These are phyloP conservation scores for Gonioctena quinquepunctata DNA, from an alignment of 1,140 invertebrate genomes.

Conservation along the genomic window DNA sequence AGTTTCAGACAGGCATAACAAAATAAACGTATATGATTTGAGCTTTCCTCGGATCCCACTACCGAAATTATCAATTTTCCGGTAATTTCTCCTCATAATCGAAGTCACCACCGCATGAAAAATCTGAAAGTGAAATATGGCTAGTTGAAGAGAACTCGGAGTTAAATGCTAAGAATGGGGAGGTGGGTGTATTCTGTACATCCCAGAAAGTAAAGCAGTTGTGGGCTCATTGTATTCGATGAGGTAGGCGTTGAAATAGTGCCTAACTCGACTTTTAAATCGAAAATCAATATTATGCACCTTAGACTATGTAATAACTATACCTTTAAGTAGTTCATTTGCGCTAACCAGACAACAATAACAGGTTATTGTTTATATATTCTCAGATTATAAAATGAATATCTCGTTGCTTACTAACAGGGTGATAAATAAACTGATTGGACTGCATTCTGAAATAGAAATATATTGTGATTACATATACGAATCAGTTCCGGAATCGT, in stretches of 20 bases:
- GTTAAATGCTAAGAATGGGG: neutral
- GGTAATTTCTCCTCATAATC: neutral
- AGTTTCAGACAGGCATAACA: too few species aligned
- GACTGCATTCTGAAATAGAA: too few species aligned
- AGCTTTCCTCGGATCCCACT: too few species aligned
- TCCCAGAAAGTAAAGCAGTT: slow-evolving; percentile 1
- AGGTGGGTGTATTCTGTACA: neutral
- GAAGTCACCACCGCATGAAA: neutral
- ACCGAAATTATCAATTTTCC: neutral
- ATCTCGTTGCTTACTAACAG: neutral
- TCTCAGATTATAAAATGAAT: neutral
- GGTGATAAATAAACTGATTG: too few species aligned
- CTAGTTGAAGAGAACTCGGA: neutral
- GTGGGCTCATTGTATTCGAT: neutral
- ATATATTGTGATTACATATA: too few species aligned
- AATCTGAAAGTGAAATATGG: neutral
- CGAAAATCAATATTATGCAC: slow-evolving; percentile 10
- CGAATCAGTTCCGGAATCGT: too few species aligned
- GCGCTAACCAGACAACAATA: neutral
- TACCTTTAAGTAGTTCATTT: neutral
- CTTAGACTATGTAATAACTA: neutral
- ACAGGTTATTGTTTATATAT: neutral
- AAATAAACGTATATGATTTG: too few species aligned
- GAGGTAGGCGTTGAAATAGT: slow-evolving; percentile 7
- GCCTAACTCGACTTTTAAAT: neutral